phyloP scores from a whole-genome alignment of 2,113 vertebrate genomes.

The Pelmatolapia mariae region DNA sequence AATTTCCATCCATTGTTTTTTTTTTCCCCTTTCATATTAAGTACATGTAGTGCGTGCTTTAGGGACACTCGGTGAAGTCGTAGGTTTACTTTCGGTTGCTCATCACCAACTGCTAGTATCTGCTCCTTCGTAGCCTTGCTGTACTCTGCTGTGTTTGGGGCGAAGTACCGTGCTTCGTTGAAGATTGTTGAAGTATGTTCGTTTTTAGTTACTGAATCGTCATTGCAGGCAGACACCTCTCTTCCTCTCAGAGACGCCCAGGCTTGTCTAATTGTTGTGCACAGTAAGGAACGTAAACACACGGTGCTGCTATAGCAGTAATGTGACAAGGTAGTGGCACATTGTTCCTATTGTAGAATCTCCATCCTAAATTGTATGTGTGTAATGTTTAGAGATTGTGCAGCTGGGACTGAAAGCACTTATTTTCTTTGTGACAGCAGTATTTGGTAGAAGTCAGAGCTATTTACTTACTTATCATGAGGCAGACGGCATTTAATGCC shows the following conservation, averaged over 20 bases:
- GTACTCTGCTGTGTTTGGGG: not conserved
- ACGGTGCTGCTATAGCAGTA: not conserved
- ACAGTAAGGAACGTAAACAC: not conserved
- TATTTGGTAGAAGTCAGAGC: not conserved
- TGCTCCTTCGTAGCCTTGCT: not conserved
- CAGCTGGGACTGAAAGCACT: not conserved
- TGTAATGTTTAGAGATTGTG: not conserved
- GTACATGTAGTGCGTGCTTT: not conserved
- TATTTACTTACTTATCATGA: not conserved
- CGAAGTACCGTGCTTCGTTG: accelerated
- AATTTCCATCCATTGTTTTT: not conserved
- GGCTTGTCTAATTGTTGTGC: not conserved
- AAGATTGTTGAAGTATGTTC: not conserved
- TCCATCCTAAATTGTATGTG: not conserved
- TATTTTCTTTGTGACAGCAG: slow-evolving; percentile 21
- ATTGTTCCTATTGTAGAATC: not conserved
- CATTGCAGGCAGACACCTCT: not conserved
- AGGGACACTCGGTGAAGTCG: not conserved
- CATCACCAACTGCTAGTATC: not conserved
- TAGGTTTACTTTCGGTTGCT: not conserved
- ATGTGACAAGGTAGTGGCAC: not conserved
- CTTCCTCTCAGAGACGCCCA: not conserved
- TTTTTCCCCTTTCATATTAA: accelerated
- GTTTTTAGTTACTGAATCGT: not conserved
- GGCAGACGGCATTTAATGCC: not conserved